Evolutionary conservation across 2,888 invertebrate genomes (phyloP).

Genomic region (Portevinia maculata): DNA sequence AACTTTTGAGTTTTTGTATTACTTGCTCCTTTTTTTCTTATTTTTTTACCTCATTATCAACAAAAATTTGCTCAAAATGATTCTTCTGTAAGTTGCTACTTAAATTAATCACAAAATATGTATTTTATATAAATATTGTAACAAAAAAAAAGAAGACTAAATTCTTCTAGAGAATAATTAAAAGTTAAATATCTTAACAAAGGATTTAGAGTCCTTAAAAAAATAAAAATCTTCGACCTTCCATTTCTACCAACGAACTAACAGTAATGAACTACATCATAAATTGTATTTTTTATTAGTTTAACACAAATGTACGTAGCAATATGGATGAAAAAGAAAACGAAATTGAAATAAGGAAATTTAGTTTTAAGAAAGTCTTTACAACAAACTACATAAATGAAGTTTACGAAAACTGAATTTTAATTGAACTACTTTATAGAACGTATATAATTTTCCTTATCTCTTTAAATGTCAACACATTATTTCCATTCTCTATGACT

Average conservation of each 20-base stretch:
- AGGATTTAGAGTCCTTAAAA: neutral
- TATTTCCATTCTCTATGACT: conserved; percentile 4
- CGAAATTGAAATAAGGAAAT: conserved; percentile 8
- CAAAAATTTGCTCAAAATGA: conserved; percentile 68
- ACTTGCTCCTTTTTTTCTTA: neutral
- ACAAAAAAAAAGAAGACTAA: conserved; percentile 25
- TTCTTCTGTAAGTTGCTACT: conserved; percentile 65
- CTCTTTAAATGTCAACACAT: conserved; percentile 7
- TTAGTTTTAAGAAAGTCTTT: conserved; percentile 50
- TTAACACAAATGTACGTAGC: conserved; percentile 5
- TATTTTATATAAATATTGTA: conserved; percentile 36
- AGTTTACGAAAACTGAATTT: neutral
- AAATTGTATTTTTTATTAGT: conserved; percentile 9
- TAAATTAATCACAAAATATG: conserved; percentile 34
- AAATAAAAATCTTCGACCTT: conserved; percentile 33
- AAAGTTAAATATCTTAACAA: conserved; percentile 9
- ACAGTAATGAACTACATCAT: conserved; percentile 30
- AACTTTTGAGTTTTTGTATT: conserved; percentile 41
- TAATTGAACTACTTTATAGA: neutral
- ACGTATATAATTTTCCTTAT: no score
- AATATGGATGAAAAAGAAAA: conserved; percentile 22
- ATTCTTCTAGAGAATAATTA: conserved; percentile 28
- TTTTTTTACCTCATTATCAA: conserved; percentile 7
- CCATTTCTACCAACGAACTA: conserved; percentile 57
- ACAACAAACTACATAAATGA: conserved; percentile 17